Evolutionary conservation across 2,888 invertebrate genomes (phyloP).

Genomic region (Pyrrhosoma nymphula): DNA sequence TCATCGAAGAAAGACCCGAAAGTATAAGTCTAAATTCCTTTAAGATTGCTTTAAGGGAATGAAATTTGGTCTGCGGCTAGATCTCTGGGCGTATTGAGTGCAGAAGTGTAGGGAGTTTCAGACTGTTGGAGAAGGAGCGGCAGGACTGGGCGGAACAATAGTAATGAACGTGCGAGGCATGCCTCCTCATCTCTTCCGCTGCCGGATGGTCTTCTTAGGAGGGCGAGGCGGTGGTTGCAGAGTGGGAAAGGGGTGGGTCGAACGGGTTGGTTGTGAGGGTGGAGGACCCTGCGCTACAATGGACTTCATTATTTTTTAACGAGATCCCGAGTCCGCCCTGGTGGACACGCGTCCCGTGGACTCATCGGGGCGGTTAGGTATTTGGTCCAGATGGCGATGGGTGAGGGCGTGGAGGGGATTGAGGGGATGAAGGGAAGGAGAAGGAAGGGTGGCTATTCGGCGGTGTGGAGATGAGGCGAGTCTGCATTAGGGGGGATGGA

Average conservation of each 20-base stretch:
- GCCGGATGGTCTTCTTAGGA: neutral
- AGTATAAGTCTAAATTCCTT: too few relatives aligned
- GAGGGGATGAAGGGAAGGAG: neutral
- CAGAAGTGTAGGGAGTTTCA: neutral
- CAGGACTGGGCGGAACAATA: neutral
- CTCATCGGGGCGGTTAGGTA: conserved; percentile 17
- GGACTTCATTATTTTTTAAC: conserved; percentile 47
- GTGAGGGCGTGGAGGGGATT: neutral
- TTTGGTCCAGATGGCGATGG: conserved; percentile 47
- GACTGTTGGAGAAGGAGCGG: neutral
- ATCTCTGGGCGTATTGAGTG: neutral
- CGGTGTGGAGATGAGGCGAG: neutral
- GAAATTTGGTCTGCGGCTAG: too few relatives aligned
- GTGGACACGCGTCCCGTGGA: neutral
- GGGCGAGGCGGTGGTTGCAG: neutral
- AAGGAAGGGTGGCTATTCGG: neutral
- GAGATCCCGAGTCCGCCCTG: conserved; percentile 9
- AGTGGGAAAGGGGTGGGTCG: neutral
- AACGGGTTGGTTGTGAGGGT: neutral
- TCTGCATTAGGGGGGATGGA: too few relatives aligned
- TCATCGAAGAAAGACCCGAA: too few relatives aligned
- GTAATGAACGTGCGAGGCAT: neutral
- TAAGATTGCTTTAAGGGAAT: too few relatives aligned
- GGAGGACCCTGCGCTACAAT: neutral
- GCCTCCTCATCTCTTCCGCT: too few relatives aligned